These are phyloP conservation scores for Pollimyrus isidori DNA, from an alignment of 2,113 vertebrate species.

Conservation along the genomic window DNA sequence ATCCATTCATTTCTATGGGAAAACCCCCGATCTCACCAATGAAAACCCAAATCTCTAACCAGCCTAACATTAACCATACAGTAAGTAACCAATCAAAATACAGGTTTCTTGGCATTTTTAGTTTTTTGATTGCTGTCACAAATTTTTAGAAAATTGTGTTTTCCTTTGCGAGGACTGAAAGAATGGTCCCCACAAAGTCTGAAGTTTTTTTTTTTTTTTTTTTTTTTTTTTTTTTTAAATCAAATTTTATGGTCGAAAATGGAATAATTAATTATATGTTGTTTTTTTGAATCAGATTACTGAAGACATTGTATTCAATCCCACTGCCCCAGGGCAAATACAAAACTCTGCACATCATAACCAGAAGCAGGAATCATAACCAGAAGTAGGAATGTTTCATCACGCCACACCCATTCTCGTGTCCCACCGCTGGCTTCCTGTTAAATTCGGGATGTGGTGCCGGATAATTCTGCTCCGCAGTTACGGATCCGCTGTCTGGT, in stretches of 20 bases:
- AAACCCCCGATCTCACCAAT: not conserved
- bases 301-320: not conserved
- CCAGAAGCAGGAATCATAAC: not conserved
- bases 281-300: not conserved
- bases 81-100: not conserved
- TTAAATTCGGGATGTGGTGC: not conserved
- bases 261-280: not conserved
- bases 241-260: no score
- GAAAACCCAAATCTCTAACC: not conserved
- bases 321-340: not conserved
- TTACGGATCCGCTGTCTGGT: not conserved
- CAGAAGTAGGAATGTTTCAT: conserved; percentile 5
- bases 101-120: not conserved
- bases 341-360: not conserved
- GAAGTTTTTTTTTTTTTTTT: no score
- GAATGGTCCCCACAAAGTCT: not conserved
- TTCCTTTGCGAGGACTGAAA: not conserved
- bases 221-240: no score
- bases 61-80: not conserved
- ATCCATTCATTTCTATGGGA: not conserved
- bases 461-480: not conserved
- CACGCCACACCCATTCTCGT: not conserved
- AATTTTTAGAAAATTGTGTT: not conserved
- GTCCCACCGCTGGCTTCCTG: not conserved
- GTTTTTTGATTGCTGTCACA: not conserved